Evolutionary conservation across 2,888 invertebrate species (phyloP).

Genomic region (Cinara cedri): DNA sequence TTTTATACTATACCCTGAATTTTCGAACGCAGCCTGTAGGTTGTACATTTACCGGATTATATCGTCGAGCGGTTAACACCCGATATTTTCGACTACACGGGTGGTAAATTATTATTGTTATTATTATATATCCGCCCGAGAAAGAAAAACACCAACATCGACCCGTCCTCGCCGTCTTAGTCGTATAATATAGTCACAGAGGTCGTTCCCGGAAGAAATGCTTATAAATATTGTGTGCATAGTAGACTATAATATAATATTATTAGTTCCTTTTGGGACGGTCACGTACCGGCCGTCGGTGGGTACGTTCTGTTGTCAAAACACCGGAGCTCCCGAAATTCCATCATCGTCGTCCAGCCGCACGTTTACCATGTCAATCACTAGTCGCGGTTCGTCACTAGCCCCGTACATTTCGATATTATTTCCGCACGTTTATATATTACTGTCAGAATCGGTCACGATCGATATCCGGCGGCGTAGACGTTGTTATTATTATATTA

Average conservation of each 20-base stretch:
- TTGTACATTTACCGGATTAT: no score
- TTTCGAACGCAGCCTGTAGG: no score
- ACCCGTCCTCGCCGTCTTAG: neutral
- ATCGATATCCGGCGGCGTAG: slow-evolving; percentile 41
- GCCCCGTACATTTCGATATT: neutral
- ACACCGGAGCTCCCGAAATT: slow-evolving; percentile 52
- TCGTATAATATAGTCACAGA: neutral
- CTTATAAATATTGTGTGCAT: neutral
- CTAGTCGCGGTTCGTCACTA: no score
- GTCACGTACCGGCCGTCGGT: slow-evolving; percentile 37
- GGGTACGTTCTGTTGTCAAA: slow-evolving; percentile 45
- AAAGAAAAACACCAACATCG: neutral
- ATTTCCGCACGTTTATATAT: neutral
- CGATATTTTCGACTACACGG: no score
- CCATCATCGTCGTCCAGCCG: slow-evolving; percentile 17
- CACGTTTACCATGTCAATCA: neutral
- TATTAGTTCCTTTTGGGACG: slow-evolving; percentile 22
- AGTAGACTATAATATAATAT: no score
- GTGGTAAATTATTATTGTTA: no score
- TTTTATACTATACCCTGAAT: no score
- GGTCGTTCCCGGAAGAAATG: slow-evolving; percentile 4
- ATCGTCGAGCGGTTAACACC: no score
- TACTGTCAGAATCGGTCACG: slow-evolving; percentile 44
- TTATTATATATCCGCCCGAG: neutral
- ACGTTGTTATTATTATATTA: slow-evolving; percentile 23